Conservation (phyloP, 2,888 invertebrate species). For the Cheilosia scutellata region DNA sequence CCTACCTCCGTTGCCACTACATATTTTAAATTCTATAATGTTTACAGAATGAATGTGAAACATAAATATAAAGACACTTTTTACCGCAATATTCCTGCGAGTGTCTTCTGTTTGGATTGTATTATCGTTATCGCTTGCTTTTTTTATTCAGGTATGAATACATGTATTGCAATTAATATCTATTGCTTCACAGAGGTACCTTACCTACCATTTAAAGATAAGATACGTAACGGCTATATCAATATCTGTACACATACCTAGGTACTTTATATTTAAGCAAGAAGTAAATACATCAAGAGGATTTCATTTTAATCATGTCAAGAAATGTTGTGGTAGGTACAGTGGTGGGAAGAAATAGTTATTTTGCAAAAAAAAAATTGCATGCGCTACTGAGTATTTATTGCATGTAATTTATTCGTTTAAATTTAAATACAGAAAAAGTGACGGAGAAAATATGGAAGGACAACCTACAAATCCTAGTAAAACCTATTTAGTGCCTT, state of each 20-base stretch:
- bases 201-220: constrained; percentile 6
- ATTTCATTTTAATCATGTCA: no score
- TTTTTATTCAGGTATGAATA: background rate
- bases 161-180: constrained; percentile 10
- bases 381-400: no score
- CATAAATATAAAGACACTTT: background rate
- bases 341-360: no score
- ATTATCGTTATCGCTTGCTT: constrained; percentile 16
- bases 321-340: no score
- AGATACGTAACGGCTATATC: constrained; percentile 28
- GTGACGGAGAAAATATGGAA: no score
- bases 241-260: background rate
- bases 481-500: no score
- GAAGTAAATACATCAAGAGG: background rate
- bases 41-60: background rate
- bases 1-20: background rate
- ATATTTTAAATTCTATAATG: no score
- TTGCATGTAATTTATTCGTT: no score
- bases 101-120: constrained; percentile 5
- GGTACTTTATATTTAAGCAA: constrained; percentile 2
- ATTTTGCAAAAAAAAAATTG: no score
- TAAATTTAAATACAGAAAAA: no score
- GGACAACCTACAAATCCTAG: no score
- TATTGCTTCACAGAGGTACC: constrained; percentile 16
- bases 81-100: background rate